Percentiles rank a stretch among this genome's conserved stretches.
phyloP scores from a whole-genome alignment of 2,797 vertebrate species.

The Cossypha caffra region DNA sequence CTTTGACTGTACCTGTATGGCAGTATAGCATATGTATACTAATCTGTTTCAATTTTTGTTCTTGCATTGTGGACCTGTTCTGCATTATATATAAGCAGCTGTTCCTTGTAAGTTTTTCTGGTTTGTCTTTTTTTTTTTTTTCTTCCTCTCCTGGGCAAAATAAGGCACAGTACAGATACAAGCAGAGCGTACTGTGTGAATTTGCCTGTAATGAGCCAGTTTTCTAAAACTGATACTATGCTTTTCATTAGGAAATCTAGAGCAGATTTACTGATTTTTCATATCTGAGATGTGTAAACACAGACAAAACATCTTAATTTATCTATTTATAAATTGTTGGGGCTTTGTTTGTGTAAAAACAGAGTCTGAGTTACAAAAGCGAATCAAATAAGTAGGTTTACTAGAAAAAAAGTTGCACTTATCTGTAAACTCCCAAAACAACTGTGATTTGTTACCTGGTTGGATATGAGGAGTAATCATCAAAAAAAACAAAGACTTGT shows the following conservation, averaged over 20 bases:
- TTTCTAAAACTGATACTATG: neutral
- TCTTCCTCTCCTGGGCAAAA: neutral
- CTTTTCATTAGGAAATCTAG: neutral
- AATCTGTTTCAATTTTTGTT: slow-evolving; percentile 72
- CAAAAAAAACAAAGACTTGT: neutral
- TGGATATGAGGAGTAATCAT: neutral
- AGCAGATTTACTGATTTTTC: neutral
- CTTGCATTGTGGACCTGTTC: slow-evolving; percentile 71
- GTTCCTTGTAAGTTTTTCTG: slow-evolving; percentile 74
- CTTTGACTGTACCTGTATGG: neutral
- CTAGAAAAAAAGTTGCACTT: neutral
- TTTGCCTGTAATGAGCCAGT: slow-evolving; percentile 12
- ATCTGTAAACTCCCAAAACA: neutral
- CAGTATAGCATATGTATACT: slow-evolving; percentile 40
- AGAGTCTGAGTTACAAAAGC: neutral
- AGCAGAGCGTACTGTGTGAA: neutral
- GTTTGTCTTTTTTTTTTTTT: neutral
- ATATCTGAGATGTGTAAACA: neutral
- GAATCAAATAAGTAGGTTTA: neutral
- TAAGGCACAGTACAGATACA: neutral
- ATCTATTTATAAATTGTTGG: neutral
- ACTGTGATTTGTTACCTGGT: neutral
- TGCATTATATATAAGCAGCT: slow-evolving; percentile 62
- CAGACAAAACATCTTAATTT: neutral
- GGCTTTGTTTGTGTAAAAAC: neutral